Percentiles rank a stretch among this genome's conserved stretches.
Conservation (phyloP, 1,140 invertebrate species). For the Dreissena rostriformis region DNA sequence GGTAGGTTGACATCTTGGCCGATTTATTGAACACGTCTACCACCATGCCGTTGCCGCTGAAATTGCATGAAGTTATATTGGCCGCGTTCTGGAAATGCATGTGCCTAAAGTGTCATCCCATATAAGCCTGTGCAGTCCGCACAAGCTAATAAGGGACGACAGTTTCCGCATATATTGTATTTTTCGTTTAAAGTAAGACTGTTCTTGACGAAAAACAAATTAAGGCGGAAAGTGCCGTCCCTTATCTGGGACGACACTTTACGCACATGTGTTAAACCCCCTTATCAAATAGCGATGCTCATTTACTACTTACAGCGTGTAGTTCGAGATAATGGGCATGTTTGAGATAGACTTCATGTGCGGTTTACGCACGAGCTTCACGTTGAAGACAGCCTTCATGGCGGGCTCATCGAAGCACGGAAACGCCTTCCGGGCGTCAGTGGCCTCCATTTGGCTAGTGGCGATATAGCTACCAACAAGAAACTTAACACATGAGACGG, state of each 20-base stretch:
- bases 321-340: slow-evolving; percentile 83
- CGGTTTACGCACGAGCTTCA: slow-evolving; percentile 87
- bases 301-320: slow-evolving; percentile 35
- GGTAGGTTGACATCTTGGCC: slow-evolving; percentile 82
- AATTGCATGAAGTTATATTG: slow-evolving; percentile 26
- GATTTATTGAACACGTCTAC: slow-evolving; percentile 75
- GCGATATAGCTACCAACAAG: slow-evolving; percentile 81
- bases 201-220: too few relatives aligned
- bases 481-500: not conserved
- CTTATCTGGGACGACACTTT: too few relatives aligned
- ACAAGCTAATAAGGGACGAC: too few relatives aligned
- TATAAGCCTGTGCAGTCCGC: too few relatives aligned
- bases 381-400: slow-evolving; percentile 92
- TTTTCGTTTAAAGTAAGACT: too few relatives aligned
- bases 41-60: slow-evolving; percentile 64
- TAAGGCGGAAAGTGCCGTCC: too few relatives aligned
- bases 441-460: slow-evolving; percentile 90
- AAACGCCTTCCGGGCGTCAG: slow-evolving; percentile 93
- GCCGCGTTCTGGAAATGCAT: too few relatives aligned
- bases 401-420: slow-evolving; percentile 98
- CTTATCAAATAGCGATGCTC: too few relatives aligned
- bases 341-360: slow-evolving; percentile 89
- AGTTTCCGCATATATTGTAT: too few relatives aligned
- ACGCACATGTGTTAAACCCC: too few relatives aligned
- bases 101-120: too few relatives aligned